Percentiles rank a stretch among this genome's conserved stretches.
Conservation (phyloP, 2,888 invertebrate species). For the Drosophila borborema region DNA sequence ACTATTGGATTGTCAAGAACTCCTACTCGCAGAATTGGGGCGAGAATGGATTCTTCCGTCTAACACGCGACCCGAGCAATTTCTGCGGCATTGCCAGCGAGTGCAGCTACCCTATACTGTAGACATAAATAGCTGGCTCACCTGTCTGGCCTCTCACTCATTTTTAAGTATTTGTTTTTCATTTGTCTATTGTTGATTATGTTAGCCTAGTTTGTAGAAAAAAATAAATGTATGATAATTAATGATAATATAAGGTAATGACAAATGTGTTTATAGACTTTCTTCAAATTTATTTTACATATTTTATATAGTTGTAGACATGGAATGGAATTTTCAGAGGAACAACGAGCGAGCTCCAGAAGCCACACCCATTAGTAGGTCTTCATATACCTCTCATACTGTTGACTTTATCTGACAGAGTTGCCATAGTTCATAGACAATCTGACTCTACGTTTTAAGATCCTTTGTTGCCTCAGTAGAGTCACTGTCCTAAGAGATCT, state of each 20-base stretch:
- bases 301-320: not conserved
- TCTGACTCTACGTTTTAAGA: no score
- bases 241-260: conserved; percentile 2
- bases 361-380: no score
- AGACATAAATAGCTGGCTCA: not conserved
- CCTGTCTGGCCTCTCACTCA: not conserved
- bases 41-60: conserved; percentile 82
- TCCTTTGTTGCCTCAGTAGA: no score
- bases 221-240: not conserved
- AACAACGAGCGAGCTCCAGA: not conserved
- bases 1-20: conserved; percentile 84
- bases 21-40: conserved; percentile 84
- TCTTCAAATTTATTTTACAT: not conserved
- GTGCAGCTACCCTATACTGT: conserved; percentile 84
- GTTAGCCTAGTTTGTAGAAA: conserved; percentile 49
- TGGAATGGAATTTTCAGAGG: not conserved
- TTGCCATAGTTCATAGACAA: no score
- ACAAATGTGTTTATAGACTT: no score
- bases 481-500: no score
- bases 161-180: conserved; percentile 20
- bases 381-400: no score
- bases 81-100: conserved; percentile 84
- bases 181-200: conserved; percentile 38
- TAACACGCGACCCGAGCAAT: conserved; percentile 79
- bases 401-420: no score